Conservation (phyloP, 2,797 vertebrate species). For the Sebastes oblongus region DNA sequence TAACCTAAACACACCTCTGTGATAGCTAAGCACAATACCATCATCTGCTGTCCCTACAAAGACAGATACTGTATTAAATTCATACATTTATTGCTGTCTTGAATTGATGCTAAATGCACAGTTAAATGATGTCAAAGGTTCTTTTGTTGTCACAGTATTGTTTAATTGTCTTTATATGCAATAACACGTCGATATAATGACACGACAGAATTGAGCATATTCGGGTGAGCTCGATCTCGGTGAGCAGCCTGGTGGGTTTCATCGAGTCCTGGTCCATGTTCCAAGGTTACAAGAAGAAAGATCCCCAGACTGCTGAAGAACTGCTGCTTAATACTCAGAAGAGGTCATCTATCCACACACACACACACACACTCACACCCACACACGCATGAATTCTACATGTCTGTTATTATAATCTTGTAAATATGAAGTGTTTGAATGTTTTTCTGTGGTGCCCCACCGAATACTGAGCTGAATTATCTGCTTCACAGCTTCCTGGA, state of each 20-base stretch:
- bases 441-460: not conserved
- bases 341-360: constrained; percentile 51
- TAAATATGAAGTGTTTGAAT: not conserved
- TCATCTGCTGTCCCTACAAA: not conserved
- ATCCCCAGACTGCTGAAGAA: constrained; percentile 57
- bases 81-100: not conserved
- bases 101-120: not conserved
- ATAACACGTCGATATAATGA: not conserved
- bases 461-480: not conserved
- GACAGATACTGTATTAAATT: not conserved
- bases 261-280: constrained; percentile 73
- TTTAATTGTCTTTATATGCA: not conserved
- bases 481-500: constrained; percentile 69
- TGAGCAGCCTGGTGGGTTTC: constrained; percentile 66
- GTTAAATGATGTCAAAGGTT: not conserved
- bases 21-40: not conserved
- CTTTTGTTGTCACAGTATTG: not conserved
- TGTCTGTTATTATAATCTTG: not conserved
- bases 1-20: not conserved
- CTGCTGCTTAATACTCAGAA: constrained; percentile 61
- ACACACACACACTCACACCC: not conserved
- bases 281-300: constrained; percentile 62
- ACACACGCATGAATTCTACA: not conserved
- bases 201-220: constrained; percentile 66
- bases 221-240: constrained; percentile 38